phyloP scores from a whole-genome alignment of 1,140 invertebrate genomes.

The Pygmarrhopalites habei region DNA sequence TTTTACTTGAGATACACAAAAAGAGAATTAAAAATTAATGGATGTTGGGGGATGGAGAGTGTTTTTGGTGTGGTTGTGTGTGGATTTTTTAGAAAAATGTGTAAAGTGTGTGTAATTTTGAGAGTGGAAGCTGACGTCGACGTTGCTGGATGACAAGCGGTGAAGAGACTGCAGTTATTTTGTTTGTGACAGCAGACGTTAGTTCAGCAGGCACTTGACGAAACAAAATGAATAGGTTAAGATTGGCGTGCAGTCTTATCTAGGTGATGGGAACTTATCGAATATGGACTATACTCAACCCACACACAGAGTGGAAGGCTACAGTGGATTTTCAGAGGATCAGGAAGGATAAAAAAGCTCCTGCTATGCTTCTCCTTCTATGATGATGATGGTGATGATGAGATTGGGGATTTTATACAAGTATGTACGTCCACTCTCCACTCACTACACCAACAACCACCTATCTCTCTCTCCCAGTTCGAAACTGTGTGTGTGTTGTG shows the following conservation, averaged over 20 bases:
- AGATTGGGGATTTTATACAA: neutral
- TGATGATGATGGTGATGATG: neutral
- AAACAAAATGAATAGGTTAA: slow-evolving; percentile 26
- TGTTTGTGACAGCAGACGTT: slow-evolving; percentile 14
- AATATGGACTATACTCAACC: slow-evolving; percentile 25
- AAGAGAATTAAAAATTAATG: too few relatives aligned
- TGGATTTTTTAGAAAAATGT: too few relatives aligned
- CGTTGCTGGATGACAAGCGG: slow-evolving; percentile 1
- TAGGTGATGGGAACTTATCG: slow-evolving; percentile 26
- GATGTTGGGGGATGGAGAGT: too few relatives aligned
- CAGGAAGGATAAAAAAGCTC: neutral
- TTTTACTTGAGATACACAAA: too few relatives aligned
- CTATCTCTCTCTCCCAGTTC: neutral
- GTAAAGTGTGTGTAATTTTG: too few relatives aligned
- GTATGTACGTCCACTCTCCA: neutral
- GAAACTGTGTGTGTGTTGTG: neutral
- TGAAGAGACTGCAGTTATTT: slow-evolving; percentile 5
- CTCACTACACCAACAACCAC: neutral
- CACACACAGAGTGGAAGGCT: slow-evolving; percentile 9
- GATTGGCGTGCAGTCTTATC: slow-evolving; percentile 27
- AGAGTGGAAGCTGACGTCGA: too few relatives aligned
- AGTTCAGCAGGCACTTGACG: slow-evolving; percentile 23
- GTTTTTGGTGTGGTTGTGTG: neutral
- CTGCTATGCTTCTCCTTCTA: neutral
- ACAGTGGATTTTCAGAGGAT: slow-evolving; percentile 8